Percentiles rank a stretch among this genome's conserved stretches.
Evolutionary conservation across 2,888 invertebrate species (phyloP).

Genomic region (Drosophila cognata): DNA sequence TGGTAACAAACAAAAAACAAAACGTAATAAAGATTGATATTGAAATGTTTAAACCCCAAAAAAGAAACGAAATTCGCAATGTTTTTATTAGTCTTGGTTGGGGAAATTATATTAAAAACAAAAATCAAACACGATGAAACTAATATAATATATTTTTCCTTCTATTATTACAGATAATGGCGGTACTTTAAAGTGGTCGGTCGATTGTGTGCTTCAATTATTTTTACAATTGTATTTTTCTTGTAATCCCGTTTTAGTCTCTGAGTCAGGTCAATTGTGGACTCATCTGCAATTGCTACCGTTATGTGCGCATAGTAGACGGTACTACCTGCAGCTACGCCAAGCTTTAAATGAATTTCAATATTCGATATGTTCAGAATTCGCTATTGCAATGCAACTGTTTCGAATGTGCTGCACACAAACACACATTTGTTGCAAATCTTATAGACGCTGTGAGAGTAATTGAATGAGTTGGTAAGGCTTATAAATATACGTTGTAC

Average conservation of each 20-base stretch:
- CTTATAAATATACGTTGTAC: constrained; percentile 13
- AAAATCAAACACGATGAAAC: neutral
- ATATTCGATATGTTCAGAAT: constrained; percentile 7
- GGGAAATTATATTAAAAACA: neutral
- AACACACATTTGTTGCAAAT: neutral
- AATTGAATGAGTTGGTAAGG: constrained; percentile 40
- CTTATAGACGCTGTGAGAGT: neutral
- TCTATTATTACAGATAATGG: constrained; percentile 46
- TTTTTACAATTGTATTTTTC: neutral
- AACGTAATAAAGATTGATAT: constrained; percentile 82
- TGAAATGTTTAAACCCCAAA: constrained; percentile 82
- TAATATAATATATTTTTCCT: constrained; percentile 25
- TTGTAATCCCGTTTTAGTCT: neutral
- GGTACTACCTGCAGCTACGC: constrained; percentile 85
- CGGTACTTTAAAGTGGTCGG: neutral
- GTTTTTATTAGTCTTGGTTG: constrained; percentile 28
- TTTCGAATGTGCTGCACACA: constrained; percentile 9
- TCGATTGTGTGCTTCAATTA: neutral
- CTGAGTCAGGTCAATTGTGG: constrained; percentile 83
- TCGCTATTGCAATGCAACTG: constrained; percentile 1
- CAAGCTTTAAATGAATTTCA: constrained; percentile 17
- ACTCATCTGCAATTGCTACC: constrained; percentile 82
- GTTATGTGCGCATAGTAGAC: constrained; percentile 84
- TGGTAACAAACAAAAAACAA: constrained; percentile 72
- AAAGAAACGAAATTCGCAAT: constrained; percentile 45